These are phyloP conservation scores for Sebastes kiyomatsui DNA, from an alignment of 2,797 vertebrate species.

Conservation along the genomic window DNA sequence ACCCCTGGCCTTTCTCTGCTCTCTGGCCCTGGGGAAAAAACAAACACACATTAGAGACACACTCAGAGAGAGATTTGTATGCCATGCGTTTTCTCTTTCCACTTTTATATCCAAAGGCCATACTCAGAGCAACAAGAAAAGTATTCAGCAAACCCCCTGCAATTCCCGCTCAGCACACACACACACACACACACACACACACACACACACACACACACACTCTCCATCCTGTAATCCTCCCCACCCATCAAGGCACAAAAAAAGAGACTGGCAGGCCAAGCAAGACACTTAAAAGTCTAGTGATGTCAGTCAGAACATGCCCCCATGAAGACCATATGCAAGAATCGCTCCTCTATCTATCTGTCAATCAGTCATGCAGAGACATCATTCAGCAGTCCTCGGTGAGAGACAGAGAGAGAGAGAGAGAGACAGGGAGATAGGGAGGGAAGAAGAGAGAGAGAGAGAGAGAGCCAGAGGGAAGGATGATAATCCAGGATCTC, in stretches of 20 bases:
- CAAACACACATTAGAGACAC: constrained; percentile 52
- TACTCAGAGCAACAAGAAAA: constrained; percentile 17
- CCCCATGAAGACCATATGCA: constrained; percentile 71
- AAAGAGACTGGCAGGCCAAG: constrained; percentile 79
- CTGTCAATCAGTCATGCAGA: constrained; percentile 83
- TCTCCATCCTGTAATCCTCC: constrained; percentile 70
- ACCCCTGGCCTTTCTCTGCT: constrained; percentile 99
- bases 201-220: no score
- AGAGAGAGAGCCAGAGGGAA: constrained; percentile 46
- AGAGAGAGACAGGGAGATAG: background rate
- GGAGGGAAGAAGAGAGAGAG: constrained; percentile 12
- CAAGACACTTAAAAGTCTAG: constrained; percentile 71
- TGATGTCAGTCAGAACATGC: constrained; percentile 83
- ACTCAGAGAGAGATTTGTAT: background rate
- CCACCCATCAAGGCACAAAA: constrained; percentile 80
- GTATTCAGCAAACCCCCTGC: constrained; percentile 4
- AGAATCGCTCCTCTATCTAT: constrained; percentile 63
- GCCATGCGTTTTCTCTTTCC: background rate
- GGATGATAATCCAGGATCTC: constrained; percentile 70
- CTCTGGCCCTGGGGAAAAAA: constrained; percentile 93
- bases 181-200: background rate
- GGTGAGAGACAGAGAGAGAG: constrained; percentile 17
- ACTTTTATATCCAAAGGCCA: constrained; percentile 12
- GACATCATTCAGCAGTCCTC: constrained; percentile 76
- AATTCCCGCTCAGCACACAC: background rate